Percentiles rank a stretch among this genome's conserved stretches.
Evolutionary conservation across 1,140 invertebrate species (phyloP).

Genomic region (Lepidurus apus): DNA sequence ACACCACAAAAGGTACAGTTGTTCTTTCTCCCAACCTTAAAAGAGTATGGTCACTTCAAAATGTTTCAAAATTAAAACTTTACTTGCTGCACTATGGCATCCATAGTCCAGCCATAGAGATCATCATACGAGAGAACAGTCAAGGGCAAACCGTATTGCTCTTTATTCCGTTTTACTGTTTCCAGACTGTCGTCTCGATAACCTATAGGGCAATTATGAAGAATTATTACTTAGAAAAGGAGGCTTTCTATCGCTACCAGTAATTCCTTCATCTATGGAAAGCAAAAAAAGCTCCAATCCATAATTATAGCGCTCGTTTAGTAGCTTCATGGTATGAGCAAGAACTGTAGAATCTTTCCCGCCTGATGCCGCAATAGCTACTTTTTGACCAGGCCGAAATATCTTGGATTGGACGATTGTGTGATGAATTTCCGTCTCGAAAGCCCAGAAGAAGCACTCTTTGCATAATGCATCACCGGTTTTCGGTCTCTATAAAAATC

Average conservation of each 20-base stretch:
- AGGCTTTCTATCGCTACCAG: constrained; percentile 50
- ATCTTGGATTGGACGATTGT: constrained; percentile 81
- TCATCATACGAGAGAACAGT: constrained; percentile 98
- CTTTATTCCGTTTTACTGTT: constrained; percentile 89
- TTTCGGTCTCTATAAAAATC: constrained; percentile 69
- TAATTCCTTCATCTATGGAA: constrained; percentile 98
- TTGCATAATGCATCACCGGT: constrained; percentile 89
- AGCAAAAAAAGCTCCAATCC: constrained; percentile 84
- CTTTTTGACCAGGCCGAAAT: constrained; percentile 77
- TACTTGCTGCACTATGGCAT: constrained; percentile 85
- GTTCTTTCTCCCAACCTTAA: constrained; percentile 87
- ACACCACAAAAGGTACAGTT: constrained; percentile 99
- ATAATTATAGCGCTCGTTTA: constrained; percentile 90
- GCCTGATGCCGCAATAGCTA: constrained; percentile 94
- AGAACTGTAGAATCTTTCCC: constrained; percentile 99
- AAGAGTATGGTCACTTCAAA: constrained; percentile 5
- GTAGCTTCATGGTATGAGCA: constrained; percentile 79
- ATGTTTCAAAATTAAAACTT: neutral
- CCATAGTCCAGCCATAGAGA: constrained; percentile 99
- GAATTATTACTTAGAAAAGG: constrained; percentile 24
- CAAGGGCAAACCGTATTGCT: constrained; percentile 88
- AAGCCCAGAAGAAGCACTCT: constrained; percentile 88
- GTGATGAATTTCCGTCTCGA: constrained; percentile 94
- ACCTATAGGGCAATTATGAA: constrained; percentile 50
- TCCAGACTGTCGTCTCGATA: constrained; percentile 97